phyloP scores from a whole-genome alignment of 2,797 vertebrate genomes.

The Adelosebastes latens region DNA sequence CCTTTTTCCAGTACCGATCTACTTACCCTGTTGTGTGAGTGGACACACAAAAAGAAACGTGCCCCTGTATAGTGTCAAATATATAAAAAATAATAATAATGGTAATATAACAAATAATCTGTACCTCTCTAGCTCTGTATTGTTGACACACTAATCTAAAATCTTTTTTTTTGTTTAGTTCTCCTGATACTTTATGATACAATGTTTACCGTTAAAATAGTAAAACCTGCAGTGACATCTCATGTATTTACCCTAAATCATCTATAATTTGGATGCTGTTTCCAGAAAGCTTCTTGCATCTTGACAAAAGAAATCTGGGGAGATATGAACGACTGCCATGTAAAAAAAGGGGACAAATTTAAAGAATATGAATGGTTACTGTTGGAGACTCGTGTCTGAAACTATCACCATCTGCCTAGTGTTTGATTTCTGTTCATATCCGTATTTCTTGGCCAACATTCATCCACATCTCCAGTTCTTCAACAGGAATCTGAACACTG shows the following conservation, averaged over 20 bases:
- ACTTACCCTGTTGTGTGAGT: no score
- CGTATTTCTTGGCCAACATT: not conserved
- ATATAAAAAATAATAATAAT: not conserved
- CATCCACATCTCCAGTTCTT: not conserved
- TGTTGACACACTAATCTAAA: not conserved
- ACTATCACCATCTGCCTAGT: not conserved
- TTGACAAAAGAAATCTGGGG: no score
- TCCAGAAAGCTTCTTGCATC: not conserved
- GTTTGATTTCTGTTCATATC: not conserved
- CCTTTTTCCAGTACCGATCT: no score
- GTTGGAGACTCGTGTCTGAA: not conserved
- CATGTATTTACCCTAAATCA: not conserved
- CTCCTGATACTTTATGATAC: not conserved
- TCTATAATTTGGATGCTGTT: not conserved
- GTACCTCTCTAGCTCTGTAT: no score
- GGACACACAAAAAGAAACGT: not conserved
- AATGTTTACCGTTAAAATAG: rapidly evolving
- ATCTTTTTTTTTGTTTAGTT: not conserved
- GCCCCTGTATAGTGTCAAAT: not conserved
- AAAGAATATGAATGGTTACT: not conserved
- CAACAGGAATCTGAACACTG: constrained; percentile 11
- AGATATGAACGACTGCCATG: not conserved
- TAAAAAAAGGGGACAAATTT: not conserved
- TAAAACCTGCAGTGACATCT: not conserved
- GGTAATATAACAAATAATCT: not conserved